Conservation (phyloP, 2,888 invertebrate species). For the Drosophila diplacantha region DNA sequence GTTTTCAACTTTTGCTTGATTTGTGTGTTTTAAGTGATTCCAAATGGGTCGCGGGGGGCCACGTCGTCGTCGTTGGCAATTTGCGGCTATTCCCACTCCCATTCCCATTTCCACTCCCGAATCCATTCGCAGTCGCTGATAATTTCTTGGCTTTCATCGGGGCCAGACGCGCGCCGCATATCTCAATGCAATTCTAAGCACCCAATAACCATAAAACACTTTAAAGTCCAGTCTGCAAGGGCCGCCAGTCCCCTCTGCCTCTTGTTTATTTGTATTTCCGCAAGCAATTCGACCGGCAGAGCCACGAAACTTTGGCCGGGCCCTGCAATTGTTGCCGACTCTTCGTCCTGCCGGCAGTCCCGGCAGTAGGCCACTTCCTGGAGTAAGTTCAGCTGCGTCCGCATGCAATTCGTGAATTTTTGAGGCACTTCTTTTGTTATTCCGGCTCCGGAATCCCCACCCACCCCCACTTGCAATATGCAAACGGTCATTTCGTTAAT, state of each 20-base stretch:
- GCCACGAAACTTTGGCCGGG: slow-evolving; percentile 63
- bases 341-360: slow-evolving; percentile 47
- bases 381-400: slow-evolving; percentile 43
- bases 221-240: slow-evolving; percentile 33
- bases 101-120: not conserved
- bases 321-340: slow-evolving; percentile 32
- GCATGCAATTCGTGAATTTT: slow-evolving; percentile 67
- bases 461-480: slow-evolving; percentile 56
- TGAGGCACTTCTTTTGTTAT: slow-evolving; percentile 60
- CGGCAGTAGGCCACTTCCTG: slow-evolving; percentile 70
- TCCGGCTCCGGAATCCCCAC: slow-evolving; percentile 18
- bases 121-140: slow-evolving; percentile 46
- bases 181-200: slow-evolving; percentile 58
- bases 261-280: slow-evolving; percentile 70
- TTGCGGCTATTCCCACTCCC: slow-evolving; percentile 43
- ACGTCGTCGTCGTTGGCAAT: slow-evolving; percentile 45
- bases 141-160: slow-evolving; percentile 66
- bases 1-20: slow-evolving; percentile 73
- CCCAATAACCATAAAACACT: slow-evolving; percentile 67
- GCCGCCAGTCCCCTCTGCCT: slow-evolving; percentile 17
- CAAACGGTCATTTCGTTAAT: slow-evolving; percentile 75
- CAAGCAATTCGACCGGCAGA: slow-evolving; percentile 60
- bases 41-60: slow-evolving; percentile 67
- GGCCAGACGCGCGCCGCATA: slow-evolving; percentile 42
- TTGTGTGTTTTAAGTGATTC: slow-evolving; percentile 72